These are phyloP conservation scores for Neuroterus valhalla DNA, from an alignment of 1,140 invertebrate species.

Conservation along the genomic window DNA sequence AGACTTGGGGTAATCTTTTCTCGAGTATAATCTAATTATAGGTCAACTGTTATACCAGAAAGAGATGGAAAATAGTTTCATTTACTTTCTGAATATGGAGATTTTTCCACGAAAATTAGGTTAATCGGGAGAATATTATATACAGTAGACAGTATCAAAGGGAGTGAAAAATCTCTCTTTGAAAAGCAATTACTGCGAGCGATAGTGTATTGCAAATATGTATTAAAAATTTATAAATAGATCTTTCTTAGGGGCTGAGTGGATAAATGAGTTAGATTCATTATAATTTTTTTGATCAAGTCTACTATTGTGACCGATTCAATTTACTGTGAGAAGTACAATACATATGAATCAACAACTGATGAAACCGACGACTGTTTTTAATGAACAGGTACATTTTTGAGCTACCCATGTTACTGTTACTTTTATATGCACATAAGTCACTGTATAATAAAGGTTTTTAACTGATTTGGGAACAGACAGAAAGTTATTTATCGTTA, in stretches of 20 bases:
- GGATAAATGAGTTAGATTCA: too few species aligned
- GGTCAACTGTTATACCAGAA: not conserved
- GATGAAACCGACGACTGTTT: too few species aligned
- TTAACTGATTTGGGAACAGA: too few species aligned
- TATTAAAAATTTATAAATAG: not conserved
- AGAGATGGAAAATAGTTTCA: not conserved
- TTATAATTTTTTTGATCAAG: not conserved
- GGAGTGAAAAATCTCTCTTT: not conserved
- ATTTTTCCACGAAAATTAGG: not conserved
- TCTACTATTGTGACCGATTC: too few species aligned
- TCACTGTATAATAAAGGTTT: too few species aligned
- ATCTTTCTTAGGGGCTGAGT: too few species aligned
- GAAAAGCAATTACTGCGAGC: not conserved
- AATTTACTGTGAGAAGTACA: too few species aligned
- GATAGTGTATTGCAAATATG: not conserved
- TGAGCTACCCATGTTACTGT: too few species aligned
- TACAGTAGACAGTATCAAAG: not conserved
- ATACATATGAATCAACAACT: too few species aligned
- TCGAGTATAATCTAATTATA: slow-evolving; percentile 2
- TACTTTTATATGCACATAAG: too few species aligned
- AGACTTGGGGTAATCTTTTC: slow-evolving; percentile 10
- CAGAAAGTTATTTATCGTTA: too few species aligned
- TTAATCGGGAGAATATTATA: slow-evolving; percentile 10
- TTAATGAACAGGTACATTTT: too few species aligned
- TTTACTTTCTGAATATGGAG: not conserved